A percentile compares a stretch with the other conserved stretches of the same genome.
These are phyloP conservation scores for Tipula lateralis DNA, from an alignment of 2,888 invertebrate genomes.

Conservation along the genomic window DNA sequence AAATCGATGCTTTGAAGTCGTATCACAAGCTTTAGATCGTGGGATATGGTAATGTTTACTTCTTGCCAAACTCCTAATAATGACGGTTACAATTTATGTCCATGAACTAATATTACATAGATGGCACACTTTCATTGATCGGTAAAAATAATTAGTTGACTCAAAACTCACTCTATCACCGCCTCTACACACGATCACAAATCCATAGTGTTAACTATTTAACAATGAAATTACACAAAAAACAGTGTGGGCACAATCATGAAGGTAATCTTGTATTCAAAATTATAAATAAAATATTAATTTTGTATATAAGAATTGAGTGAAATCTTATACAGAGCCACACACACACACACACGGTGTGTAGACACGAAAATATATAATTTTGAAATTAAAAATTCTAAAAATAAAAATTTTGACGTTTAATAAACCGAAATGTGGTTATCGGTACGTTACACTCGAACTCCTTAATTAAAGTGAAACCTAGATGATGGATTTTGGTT, in stretches of 20 bases:
- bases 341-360: background rate
- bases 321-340: background rate
- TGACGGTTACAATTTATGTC: background rate
- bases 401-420: background rate
- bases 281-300: background rate
- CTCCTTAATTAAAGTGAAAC: background rate
- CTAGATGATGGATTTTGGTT: background rate
- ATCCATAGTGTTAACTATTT: background rate
- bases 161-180: background rate
- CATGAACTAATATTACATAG: background rate
- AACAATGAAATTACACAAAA: background rate
- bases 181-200: background rate
- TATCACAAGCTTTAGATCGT: no score
- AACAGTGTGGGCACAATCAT: background rate
- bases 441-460: background rate
- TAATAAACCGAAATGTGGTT: background rate
- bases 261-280: background rate
- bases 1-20: no score
- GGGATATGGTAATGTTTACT: no score
- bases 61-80: background rate
- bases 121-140: background rate
- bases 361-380: background rate
- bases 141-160: background rate
- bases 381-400: background rate
- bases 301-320: background rate